phyloP scores from a whole-genome alignment of 2,113 vertebrate genomes.

The Silurus meridionalis region DNA sequence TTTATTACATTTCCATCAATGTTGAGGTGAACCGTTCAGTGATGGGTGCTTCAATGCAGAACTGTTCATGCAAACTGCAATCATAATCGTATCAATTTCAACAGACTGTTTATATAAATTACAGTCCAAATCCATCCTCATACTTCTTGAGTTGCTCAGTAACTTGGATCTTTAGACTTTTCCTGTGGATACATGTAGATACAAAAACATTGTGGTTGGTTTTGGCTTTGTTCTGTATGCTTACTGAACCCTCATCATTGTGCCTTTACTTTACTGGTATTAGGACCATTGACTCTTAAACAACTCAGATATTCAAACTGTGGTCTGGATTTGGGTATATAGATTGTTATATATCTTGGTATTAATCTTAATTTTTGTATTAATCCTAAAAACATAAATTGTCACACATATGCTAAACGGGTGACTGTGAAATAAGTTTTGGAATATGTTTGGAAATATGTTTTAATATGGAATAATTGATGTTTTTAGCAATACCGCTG shows the following conservation, averaged over 20 bases:
- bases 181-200: too few species aligned
- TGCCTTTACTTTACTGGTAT: neutral
- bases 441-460: neutral
- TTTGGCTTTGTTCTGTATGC: neutral
- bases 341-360: neutral
- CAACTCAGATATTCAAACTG: neutral
- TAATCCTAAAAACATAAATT: neutral
- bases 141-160: too few species aligned
- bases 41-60: too few species aligned
- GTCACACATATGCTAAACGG: neutral
- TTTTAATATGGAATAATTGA: neutral
- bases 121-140: too few species aligned
- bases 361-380: neutral
- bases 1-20: too few species aligned
- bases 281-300: neutral
- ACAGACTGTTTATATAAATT: too few species aligned
- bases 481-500: neutral
- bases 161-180: too few species aligned
- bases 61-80: too few species aligned
- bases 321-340: neutral
- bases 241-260: neutral
- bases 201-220: neutral
- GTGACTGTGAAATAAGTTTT: too few species aligned
- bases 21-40: too few species aligned
- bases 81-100: too few species aligned